Percentiles rank a stretch among this genome's conserved stretches.
Evolutionary conservation across 2,888 invertebrate species (phyloP).

Genomic region (Thalpophila matura): DNA sequence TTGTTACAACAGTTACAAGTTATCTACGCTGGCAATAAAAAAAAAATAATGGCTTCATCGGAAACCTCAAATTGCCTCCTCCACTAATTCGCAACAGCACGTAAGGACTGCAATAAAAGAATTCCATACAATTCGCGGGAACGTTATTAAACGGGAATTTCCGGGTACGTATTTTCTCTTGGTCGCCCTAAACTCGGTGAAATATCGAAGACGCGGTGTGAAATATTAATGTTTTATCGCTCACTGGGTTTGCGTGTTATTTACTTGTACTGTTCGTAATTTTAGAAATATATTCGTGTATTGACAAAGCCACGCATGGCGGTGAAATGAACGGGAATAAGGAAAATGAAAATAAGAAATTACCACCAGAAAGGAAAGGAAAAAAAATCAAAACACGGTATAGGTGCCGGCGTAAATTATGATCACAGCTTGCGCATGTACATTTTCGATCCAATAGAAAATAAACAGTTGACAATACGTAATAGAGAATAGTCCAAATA

Average conservation of each 20-base stretch:
- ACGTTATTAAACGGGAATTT: constrained; percentile 33
- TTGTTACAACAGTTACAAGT: no score
- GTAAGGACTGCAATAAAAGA: constrained; percentile 21
- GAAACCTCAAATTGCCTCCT: not conserved
- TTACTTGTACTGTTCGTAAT: constrained; percentile 23
- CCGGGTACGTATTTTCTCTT: constrained; percentile 26
- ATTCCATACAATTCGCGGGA: constrained; percentile 22
- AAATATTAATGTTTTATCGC: constrained; percentile 62
- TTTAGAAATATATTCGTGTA: constrained; percentile 24
- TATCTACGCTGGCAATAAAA: no score
- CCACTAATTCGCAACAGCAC: not conserved
- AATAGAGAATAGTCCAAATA: no score
- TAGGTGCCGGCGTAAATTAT: no score
- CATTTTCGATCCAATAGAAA: no score
- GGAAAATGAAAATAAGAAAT: not conserved
- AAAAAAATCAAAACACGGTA: not conserved
- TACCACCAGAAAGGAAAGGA: not conserved
- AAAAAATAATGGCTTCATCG: no score
- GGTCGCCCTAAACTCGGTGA: constrained; percentile 44
- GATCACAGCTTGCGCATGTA: no score
- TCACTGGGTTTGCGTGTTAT: constrained; percentile 42
- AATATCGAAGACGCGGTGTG: constrained; percentile 50
- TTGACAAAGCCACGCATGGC: not conserved
- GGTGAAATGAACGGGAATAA: not conserved
- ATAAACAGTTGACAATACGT: no score